Evolutionary conservation across 1,140 invertebrate species (phyloP).

Genomic region (Cydia pomonella): DNA sequence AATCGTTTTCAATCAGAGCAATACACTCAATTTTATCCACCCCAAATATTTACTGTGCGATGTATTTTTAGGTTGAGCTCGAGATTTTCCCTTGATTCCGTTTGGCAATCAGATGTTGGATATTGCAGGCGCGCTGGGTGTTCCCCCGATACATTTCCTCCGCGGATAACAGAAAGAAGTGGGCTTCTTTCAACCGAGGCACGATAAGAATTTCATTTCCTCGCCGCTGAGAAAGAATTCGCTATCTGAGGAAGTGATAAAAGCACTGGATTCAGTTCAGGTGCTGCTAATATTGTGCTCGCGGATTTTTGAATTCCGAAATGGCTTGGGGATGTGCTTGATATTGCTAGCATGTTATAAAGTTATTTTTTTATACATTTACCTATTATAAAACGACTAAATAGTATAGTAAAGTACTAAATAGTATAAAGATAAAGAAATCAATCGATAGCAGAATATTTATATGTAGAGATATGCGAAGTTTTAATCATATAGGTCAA

Average conservation of each 20-base stretch:
- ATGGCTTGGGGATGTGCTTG: slow-evolving; percentile 10
- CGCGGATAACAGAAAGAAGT: slow-evolving; percentile 74
- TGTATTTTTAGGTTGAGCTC: slow-evolving; percentile 49
- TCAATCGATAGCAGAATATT: background rate
- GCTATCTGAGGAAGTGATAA: slow-evolving; percentile 77
- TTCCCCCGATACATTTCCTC: slow-evolving; percentile 72
- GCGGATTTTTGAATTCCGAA: slow-evolving; percentile 42
- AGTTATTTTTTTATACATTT: background rate
- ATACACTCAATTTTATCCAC: slow-evolving; percentile 35
- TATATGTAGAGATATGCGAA: background rate
- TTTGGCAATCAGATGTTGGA: slow-evolving; percentile 72
- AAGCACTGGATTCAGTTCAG: slow-evolving; percentile 70
- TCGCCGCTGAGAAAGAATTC: slow-evolving; percentile 65
- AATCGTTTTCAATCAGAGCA: slow-evolving; percentile 43
- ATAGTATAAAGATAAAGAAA: background rate
- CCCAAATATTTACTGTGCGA: slow-evolving; percentile 44
- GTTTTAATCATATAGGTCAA: background rate
- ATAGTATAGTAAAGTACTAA: no score
- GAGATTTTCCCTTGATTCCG: slow-evolving; percentile 64
- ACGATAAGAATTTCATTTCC: slow-evolving; percentile 81
- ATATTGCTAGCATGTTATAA: background rate
- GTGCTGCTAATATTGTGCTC: slow-evolving; percentile 50
- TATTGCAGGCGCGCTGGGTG: slow-evolving; percentile 59
- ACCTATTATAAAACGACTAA: no score
- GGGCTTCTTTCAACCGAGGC: slow-evolving; percentile 67